phyloP scores from a whole-genome alignment of 1,140 invertebrate genomes.

The Drosophila oshimai region DNA sequence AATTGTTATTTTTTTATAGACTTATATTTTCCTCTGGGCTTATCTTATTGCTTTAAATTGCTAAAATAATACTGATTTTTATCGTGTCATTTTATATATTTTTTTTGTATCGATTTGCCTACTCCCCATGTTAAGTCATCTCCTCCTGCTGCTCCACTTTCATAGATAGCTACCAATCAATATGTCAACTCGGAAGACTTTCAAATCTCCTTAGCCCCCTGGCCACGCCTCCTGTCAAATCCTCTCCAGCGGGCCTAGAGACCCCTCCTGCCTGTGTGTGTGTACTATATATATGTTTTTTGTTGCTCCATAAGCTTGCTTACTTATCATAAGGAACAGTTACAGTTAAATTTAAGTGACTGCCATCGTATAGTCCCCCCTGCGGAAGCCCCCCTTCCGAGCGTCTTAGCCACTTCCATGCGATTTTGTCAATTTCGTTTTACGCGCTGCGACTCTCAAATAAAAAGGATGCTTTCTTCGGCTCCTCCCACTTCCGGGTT shows the following conservation, averaged over 20 bases:
- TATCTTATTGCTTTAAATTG: neutral
- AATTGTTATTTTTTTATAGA: too few species aligned
- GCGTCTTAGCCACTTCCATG: constrained; percentile 53
- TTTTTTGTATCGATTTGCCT: neutral
- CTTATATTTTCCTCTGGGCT: too few species aligned
- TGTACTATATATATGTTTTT: constrained; percentile 1
- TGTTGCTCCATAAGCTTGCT: constrained; percentile 34
- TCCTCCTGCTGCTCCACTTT: neutral
- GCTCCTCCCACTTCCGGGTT: neutral
- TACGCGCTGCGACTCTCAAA: constrained; percentile 64
- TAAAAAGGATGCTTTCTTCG: constrained; percentile 37
- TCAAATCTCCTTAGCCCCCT: constrained; percentile 13
- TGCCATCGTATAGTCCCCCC: constrained; percentile 4
- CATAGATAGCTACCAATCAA: constrained; percentile 7
- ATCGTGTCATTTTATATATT: too few species aligned
- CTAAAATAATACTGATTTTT: neutral
- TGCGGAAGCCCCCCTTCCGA: neutral
- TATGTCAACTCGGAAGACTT: constrained; percentile 7
- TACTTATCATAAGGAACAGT: constrained; percentile 52
- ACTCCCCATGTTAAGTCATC: too few species aligned
- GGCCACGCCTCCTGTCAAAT: neutral
- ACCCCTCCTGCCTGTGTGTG: neutral
- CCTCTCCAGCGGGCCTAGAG: neutral
- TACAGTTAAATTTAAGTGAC: constrained; percentile 60
- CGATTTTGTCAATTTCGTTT: constrained; percentile 71